phyloP scores from a whole-genome alignment of 1,140 invertebrate species.

The Adelges cooleyi region DNA sequence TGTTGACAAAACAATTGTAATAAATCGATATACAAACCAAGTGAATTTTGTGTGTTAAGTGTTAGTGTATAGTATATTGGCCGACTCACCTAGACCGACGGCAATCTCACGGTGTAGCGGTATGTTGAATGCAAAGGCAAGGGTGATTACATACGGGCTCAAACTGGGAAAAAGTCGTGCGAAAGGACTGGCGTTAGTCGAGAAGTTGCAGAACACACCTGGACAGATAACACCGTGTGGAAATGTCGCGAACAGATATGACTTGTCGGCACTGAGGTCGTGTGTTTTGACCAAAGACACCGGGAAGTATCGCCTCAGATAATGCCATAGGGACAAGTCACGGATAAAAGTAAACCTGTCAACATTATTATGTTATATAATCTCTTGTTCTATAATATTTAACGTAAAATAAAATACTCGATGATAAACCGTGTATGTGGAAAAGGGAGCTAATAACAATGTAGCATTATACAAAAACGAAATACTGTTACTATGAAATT shows the following conservation, averaged over 20 bases:
- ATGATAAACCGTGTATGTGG: no score
- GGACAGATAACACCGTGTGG: constrained; percentile 78
- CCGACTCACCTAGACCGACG: constrained; percentile 42
- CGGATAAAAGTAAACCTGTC: constrained; percentile 46
- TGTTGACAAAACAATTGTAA: constrained; percentile 8
- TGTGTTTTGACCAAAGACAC: constrained; percentile 66
- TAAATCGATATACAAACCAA: no score
- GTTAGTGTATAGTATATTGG: no score
- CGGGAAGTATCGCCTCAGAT: constrained; percentile 74
- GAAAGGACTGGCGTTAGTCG: constrained; percentile 61
- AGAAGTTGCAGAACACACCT: constrained; percentile 66
- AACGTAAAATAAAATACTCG: no score
- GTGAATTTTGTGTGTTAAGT: no score
- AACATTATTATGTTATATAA: no score
- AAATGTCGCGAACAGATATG: constrained; percentile 78
- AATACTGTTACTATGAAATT: no score
- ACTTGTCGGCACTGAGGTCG: constrained; percentile 63
- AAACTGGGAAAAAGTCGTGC: constrained; percentile 66
- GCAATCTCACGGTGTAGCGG: constrained; percentile 69
- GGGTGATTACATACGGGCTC: constrained; percentile 55
- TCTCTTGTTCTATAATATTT: no score
- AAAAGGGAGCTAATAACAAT: no score
- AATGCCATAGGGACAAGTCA: constrained; percentile 55
- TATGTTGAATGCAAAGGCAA: constrained; percentile 67
- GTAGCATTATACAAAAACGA: no score